Conservation (phyloP, 2,113 vertebrate species). For the Tupaia tana region DNA sequence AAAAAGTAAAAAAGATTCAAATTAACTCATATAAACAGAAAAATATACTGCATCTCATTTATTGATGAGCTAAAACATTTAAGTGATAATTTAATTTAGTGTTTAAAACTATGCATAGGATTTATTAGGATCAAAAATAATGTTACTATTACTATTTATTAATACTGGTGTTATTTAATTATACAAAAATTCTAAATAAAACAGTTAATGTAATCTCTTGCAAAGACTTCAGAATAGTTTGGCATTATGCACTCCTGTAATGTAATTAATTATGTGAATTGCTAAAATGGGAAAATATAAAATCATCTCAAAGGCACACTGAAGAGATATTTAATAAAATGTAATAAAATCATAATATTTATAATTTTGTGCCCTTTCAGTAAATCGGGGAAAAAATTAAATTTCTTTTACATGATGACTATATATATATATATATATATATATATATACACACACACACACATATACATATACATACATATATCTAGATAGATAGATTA, state of each 20-base stretch:
- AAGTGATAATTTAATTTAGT: background rate
- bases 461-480: no score
- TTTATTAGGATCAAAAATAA: background rate
- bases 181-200: slow-evolving; percentile 20
- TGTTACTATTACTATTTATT: background rate
- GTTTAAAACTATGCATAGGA: background rate
- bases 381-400: slow-evolving; percentile 37
- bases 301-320: background rate
- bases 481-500: background rate
- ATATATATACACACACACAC: no score
- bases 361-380: background rate
- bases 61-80: background rate
- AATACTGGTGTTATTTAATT: background rate
- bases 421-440: no score
- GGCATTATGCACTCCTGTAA: background rate
- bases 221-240: background rate
- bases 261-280: background rate
- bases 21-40: background rate
- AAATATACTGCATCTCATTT: background rate
- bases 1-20: background rate
- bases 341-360: background rate
- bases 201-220: background rate
- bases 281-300: background rate
- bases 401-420: slow-evolving; percentile 29
- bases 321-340: slow-evolving; percentile 19